Evolutionary conservation across 2,888 invertebrate genomes (phyloP), one percentile per base, ranked within the genome.

Genomic region (Liposcelis brunnea): DNA sequence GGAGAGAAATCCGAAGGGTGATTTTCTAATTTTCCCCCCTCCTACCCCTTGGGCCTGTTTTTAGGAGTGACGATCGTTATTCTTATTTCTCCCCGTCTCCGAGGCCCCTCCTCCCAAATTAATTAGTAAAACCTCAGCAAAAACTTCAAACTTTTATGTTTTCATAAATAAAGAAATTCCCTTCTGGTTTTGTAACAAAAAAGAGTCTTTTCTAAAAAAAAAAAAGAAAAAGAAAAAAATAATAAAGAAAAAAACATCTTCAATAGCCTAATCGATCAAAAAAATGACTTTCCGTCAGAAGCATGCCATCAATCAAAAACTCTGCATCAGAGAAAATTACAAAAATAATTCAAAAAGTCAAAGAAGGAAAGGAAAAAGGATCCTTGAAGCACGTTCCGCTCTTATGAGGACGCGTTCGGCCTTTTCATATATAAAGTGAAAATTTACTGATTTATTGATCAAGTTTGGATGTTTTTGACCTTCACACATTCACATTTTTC

Each of bases 241-340:
- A 40, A 40, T 40, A 40, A 40, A 40, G 40, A 40, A 40, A 40
- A 26, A 40, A 40, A 40, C 40, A 40, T 40, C 40, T 40, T 40
- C 40, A 40, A 40, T 40, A 40, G 40, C 40, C 40, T 40, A 40
- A 40, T 40, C 40, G 40, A 40, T 40, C 40, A 40, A 40, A 40
- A 40, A 40, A 40, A 40, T 40, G 40, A 40, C 40, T 40, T 40
- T 19, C 40, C 19, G 40, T 40, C 40, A 40, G 19, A 21, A 40
- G 19, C 40, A 40, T n/a, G 40, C 40, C 40, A 40, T 40, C 40
- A 40, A 40, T 40, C 40, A 40, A 40, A 40, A 40, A 40, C 16
- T 40, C 40, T 19, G 40, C 40, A 40, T 40, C 40, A 40, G 40
- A 40, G 18, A 19, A 40, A 40, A 40, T 40, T 40, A 40, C 18